Evolutionary conservation across 2,113 vertebrate species (phyloP).

Genomic region (Polyodon spathula): DNA sequence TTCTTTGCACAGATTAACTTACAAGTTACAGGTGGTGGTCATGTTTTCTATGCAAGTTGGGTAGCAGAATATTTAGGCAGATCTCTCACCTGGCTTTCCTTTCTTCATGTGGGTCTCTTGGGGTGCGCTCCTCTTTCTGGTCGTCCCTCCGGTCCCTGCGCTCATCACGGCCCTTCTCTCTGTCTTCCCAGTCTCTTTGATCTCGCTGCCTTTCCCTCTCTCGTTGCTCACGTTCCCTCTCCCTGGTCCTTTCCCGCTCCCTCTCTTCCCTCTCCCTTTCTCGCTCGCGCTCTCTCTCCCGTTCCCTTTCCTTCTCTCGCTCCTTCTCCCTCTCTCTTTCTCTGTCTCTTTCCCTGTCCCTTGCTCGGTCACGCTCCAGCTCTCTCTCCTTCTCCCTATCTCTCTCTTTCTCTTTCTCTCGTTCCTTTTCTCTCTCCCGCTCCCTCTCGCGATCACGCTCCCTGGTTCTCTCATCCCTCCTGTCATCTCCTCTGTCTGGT

Average conservation of each 20-base stretch:
- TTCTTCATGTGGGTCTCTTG: slow-evolving; percentile 76
- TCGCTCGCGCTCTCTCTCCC: slow-evolving; percentile 30
- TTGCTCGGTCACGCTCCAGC: slow-evolving; percentile 51
- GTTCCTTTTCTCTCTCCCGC: no score
- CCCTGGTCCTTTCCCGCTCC: slow-evolving; percentile 40
- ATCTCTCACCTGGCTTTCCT: slow-evolving; percentile 70
- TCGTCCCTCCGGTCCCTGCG: slow-evolving; percentile 77
- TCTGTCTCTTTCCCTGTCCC: slow-evolving; percentile 46
- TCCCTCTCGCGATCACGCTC: no score
- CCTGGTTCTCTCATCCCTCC: no score
- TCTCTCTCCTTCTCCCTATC: no score
- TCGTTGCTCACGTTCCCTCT: slow-evolving; percentile 58
- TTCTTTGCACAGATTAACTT: no score
- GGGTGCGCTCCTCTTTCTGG: slow-evolving; percentile 64
- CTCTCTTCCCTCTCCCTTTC: slow-evolving; percentile 44
- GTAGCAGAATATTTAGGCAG: no score
- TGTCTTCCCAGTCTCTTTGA: slow-evolving; percentile 59
- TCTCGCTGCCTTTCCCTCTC: slow-evolving; percentile 58
- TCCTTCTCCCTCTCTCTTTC: slow-evolving; percentile 31
- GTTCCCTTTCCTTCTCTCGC: slow-evolving; percentile 45
- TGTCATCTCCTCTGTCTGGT: slow-evolving; percentile 58
- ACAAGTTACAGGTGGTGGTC: no score
- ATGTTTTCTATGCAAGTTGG: no score
- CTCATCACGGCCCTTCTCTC: slow-evolving; percentile 75
- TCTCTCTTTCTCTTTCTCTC: no score